These are phyloP conservation scores for Pavo muticus DNA, from an alignment of 2,113 vertebrate genomes.

Conservation along the genomic window DNA sequence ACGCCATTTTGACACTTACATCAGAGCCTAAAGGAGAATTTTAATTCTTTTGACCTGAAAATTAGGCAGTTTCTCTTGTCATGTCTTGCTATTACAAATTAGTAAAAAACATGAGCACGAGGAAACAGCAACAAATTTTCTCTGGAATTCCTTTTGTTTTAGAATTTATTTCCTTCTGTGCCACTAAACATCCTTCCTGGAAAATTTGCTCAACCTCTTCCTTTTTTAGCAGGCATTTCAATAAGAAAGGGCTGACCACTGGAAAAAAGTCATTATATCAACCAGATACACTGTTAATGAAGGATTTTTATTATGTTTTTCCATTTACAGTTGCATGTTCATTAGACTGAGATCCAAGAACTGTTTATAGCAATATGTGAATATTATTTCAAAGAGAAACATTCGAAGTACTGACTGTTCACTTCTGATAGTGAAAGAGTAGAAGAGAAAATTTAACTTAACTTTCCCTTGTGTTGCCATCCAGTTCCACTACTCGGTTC, in stretches of 20 bases:
- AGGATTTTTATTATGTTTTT: neutral
- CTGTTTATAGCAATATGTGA: neutral
- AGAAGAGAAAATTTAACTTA: neutral
- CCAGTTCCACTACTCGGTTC: neutral
- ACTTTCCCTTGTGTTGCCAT: neutral
- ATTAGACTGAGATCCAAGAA: neutral
- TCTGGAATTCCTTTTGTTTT: neutral
- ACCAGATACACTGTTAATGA: neutral
- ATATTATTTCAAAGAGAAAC: neutral
- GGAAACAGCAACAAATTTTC: neutral
- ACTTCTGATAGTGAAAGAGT: neutral
- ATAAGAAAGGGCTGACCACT: neutral
- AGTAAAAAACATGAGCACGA: neutral
- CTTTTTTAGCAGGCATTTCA: neutral
- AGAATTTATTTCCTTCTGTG: neutral
- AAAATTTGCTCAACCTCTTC: neutral
- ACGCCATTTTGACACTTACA: neutral
- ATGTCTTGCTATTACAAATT: neutral
- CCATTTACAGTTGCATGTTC: neutral
- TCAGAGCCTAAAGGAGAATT: neutral
- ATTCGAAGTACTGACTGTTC: neutral
- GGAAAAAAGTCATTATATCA: neutral
- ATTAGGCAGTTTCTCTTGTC: neutral
- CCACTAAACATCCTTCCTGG: accelerated
- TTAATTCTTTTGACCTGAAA: neutral